Percentiles rank a stretch among this genome's conserved stretches.
phyloP scores from a whole-genome alignment of 2,113 vertebrate genomes.

The Brienomyrus brachyistius region DNA sequence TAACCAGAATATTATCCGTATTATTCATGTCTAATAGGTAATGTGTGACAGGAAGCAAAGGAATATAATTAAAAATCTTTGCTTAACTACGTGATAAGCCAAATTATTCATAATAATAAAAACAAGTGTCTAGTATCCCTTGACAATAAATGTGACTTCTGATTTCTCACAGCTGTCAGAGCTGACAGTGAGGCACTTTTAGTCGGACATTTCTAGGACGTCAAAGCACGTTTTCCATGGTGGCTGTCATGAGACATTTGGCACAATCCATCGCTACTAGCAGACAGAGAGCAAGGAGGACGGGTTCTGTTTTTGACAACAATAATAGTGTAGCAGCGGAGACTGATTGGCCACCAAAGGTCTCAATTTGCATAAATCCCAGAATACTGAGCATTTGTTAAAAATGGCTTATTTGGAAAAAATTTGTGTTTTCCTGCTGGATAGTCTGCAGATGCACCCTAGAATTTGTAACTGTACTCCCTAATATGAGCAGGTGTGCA shows the following conservation, averaged over 20 bases:
- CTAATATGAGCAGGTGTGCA: not conserved
- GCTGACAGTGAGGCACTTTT: not conserved
- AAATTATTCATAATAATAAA: not conserved
- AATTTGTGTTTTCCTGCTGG: not conserved
- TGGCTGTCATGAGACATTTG: not conserved
- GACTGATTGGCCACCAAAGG: not conserved
- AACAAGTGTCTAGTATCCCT: not conserved
- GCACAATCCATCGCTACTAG: not conserved
- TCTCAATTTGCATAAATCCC: slow-evolving; percentile 1
- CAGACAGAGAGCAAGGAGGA: not conserved
- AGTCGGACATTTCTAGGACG: not conserved
- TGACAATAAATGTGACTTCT: not conserved
- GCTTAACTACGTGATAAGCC: not conserved
- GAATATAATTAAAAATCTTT: not conserved
- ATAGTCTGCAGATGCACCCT: not conserved
- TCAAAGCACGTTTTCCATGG: not conserved
- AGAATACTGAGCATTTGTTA: not conserved
- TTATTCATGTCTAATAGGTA: not conserved
- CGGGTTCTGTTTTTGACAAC: not conserved
- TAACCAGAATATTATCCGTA: not conserved
- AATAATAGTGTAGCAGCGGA: not conserved
- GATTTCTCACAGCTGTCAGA: not conserved
- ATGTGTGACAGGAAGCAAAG: not conserved
- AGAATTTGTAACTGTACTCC: not conserved
- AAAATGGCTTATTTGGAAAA: not conserved